A percentile compares a stretch with the other conserved stretches of the same genome.
Evolutionary conservation across 2,888 invertebrate species (phyloP).

Genomic region (Ennomos quercinarius): DNA sequence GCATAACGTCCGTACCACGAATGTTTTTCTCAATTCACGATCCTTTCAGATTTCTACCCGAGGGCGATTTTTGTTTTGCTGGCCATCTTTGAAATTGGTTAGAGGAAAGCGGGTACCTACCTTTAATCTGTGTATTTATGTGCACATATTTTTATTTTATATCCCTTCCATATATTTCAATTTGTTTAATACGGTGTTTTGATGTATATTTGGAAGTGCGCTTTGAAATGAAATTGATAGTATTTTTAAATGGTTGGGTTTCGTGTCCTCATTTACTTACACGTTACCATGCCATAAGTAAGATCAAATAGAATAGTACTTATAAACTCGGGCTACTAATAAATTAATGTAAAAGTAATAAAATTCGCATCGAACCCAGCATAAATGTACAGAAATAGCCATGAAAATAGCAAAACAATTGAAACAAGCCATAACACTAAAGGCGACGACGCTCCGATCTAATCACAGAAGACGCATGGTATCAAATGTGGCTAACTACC

Average conservation of each 20-base stretch:
- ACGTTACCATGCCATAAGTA: no score
- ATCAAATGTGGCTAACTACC: constrained; percentile 79
- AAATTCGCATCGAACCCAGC: constrained; percentile 5
- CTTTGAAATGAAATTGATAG: no score
- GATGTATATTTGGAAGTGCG: neutral
- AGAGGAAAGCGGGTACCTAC: constrained; percentile 53
- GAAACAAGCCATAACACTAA: constrained; percentile 38
- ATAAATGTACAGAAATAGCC: constrained; percentile 24
- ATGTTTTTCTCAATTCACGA: constrained; percentile 75
- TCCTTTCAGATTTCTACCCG: constrained; percentile 78
- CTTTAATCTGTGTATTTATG: constrained; percentile 52
- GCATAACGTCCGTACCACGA: constrained; percentile 81
- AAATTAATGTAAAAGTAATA: constrained; percentile 8
- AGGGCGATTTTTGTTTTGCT: constrained; percentile 77
- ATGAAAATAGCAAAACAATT: constrained; percentile 36
- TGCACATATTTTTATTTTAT: constrained; percentile 36
- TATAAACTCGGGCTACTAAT: neutral
- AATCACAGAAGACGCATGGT: constrained; percentile 74
- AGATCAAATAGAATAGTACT: no score
- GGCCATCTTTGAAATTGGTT: constrained; percentile 73
- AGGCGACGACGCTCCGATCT: constrained; percentile 49
- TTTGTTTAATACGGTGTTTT: constrained; percentile 9
- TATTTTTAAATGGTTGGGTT: no score
- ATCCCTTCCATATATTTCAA: constrained; percentile 22
- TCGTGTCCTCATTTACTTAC: no score